These are phyloP conservation scores for Reticulitermes lucifugus DNA, from an alignment of 2,888 invertebrate genomes.

Conservation along the genomic window DNA sequence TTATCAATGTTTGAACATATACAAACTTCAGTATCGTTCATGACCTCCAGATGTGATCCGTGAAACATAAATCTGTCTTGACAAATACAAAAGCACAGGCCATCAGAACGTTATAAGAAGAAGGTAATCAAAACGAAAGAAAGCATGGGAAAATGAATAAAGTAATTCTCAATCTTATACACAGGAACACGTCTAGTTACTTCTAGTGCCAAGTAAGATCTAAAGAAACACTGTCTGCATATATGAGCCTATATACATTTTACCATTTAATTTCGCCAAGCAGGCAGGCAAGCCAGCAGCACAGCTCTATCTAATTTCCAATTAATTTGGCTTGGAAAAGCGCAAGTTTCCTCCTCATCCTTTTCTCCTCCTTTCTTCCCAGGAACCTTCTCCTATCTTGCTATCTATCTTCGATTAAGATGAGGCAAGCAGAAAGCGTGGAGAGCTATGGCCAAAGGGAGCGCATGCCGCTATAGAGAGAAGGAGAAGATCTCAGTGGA, in stretches of 20 bases:
- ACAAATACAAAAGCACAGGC: too few species aligned
- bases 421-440: conserved; percentile 46
- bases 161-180: background rate
- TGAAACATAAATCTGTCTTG: too few species aligned
- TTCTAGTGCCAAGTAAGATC: background rate
- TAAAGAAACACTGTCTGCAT: background rate
- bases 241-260: conserved; percentile 5
- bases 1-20: too few species aligned
- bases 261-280: conserved; percentile 4
- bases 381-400: conserved; percentile 31
- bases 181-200: background rate
- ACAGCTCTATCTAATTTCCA: conserved; percentile 26
- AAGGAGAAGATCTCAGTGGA: conserved; percentile 5
- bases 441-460: conserved; percentile 41
- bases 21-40: too few species aligned
- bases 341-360: background rate
- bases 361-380: background rate
- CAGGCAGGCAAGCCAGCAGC: background rate
- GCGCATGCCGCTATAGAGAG: background rate
- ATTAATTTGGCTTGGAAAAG: conserved; percentile 37
- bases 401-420: conserved; percentile 49
- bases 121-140: background rate
- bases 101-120: too few species aligned
- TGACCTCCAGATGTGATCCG: too few species aligned
- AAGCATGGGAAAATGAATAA: background rate